A percentile compares a stretch with the other conserved stretches of the same genome.
Evolutionary conservation across 2,888 invertebrate genomes (phyloP).

Genomic region (Eumacrocentrus americanus): DNA sequence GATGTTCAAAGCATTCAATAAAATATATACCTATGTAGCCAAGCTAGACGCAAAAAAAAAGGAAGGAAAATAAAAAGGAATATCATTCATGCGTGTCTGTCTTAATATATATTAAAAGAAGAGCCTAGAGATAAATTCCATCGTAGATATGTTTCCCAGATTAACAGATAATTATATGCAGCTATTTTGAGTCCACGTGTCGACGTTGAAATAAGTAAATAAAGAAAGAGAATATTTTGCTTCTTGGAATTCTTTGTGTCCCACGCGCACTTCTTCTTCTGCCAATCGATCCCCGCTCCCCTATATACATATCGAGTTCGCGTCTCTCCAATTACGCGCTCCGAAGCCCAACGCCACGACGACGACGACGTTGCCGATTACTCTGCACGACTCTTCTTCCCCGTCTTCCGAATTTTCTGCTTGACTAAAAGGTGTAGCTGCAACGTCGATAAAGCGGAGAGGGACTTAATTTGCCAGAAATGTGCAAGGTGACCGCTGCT

Average conservation of each 20-base stretch:
- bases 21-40: too few species aligned
- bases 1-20: too few species aligned
- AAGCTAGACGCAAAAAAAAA: too few species aligned
- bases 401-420: conserved; percentile 20
- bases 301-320: conserved; percentile 19
- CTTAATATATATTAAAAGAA: too few species aligned
- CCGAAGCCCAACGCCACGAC: conserved; percentile 38
- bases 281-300: conserved; percentile 9
- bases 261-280: neutral
- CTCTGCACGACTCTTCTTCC: conserved; percentile 10
- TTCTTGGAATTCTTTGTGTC: neutral
- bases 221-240: too few species aligned
- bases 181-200: too few species aligned
- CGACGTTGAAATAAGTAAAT: too few species aligned
- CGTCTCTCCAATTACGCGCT: conserved; percentile 38
- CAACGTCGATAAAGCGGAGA: conserved; percentile 6
- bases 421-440: conserved; percentile 18
- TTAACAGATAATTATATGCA: too few species aligned
- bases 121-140: too few species aligned
- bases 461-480: conserved; percentile 43
- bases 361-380: conserved; percentile 38
- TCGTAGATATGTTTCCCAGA: too few species aligned
- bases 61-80: too few species aligned
- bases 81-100: too few species aligned
- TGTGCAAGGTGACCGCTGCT: conserved; percentile 35